phyloP scores from a whole-genome alignment of 2,797 vertebrate genomes.

The Malurus splendens region DNA sequence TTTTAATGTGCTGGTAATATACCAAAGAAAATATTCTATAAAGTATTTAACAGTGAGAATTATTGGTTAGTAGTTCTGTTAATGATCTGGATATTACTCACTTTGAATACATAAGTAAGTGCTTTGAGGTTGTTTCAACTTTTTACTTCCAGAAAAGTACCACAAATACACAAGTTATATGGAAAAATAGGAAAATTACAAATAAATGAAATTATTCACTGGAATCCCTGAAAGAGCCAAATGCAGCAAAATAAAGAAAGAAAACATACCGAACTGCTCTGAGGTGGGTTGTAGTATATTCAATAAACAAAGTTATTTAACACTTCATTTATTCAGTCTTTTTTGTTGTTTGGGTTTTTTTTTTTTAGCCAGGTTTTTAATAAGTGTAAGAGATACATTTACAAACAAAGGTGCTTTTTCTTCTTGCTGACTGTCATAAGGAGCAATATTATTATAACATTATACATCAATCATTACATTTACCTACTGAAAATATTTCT shows the following conservation, averaged over 20 bases:
- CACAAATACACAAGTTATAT: neutral
- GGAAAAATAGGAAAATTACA: neutral
- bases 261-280: neutral
- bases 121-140: neutral
- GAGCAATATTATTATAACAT: neutral
- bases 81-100: neutral
- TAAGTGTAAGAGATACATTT: neutral
- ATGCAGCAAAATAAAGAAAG: neutral
- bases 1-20: neutral
- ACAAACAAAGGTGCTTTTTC: neutral
- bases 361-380: neutral
- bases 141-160: neutral
- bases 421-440: neutral
- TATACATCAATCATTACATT: neutral
- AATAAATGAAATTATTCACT: neutral
- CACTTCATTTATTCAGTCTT: neutral
- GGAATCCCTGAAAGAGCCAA: neutral
- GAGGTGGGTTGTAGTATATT: neutral
- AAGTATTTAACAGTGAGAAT: neutral
- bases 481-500: neutral
- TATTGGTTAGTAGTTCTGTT: neutral
- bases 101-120: neutral
- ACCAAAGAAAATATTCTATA: neutral
- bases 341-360: rapidly evolving
- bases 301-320: neutral